These are phyloP conservation scores for Drosophila atroscutellata DNA, from an alignment of 2,888 invertebrate species.

Conservation along the genomic window DNA sequence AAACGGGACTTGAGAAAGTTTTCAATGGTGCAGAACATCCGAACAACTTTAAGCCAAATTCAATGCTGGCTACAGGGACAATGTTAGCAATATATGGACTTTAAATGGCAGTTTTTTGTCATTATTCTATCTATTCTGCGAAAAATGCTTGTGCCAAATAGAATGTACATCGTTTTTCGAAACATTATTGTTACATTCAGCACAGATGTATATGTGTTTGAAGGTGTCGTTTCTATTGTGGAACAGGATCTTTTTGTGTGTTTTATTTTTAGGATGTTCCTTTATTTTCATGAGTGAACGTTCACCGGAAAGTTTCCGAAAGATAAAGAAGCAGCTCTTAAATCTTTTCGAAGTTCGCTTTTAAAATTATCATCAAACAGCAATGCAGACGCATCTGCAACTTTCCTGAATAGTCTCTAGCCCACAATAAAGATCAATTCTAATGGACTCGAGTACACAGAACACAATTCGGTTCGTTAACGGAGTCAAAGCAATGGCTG, in stretches of 20 bases:
- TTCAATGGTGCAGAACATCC: background rate
- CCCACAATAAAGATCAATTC: background rate
- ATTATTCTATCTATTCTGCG: background rate
- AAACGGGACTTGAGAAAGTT: constrained; percentile 18
- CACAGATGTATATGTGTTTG: background rate
- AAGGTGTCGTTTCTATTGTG: too few species aligned
- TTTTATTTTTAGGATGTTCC: background rate
- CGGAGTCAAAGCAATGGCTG: constrained; percentile 27
- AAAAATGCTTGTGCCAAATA: background rate
- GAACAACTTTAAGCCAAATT: constrained; percentile 21
- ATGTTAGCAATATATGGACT: background rate
- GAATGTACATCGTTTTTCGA: background rate
- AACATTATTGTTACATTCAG: background rate
- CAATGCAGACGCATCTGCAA: background rate
- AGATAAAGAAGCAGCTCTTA: background rate
- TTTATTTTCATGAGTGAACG: background rate
- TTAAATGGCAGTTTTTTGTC: background rate
- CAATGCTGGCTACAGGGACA: background rate
- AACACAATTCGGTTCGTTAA: constrained; percentile 36
- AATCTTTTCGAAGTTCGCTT: background rate
- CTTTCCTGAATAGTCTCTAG: background rate
- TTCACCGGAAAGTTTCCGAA: background rate
- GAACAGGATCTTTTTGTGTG: too few species aligned
- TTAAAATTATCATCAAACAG: background rate
- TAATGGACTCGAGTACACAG: constrained; percentile 11